These are phyloP conservation scores for Drosophila imparisetae DNA, from an alignment of 2,888 invertebrate genomes.

Conservation along the genomic window DNA sequence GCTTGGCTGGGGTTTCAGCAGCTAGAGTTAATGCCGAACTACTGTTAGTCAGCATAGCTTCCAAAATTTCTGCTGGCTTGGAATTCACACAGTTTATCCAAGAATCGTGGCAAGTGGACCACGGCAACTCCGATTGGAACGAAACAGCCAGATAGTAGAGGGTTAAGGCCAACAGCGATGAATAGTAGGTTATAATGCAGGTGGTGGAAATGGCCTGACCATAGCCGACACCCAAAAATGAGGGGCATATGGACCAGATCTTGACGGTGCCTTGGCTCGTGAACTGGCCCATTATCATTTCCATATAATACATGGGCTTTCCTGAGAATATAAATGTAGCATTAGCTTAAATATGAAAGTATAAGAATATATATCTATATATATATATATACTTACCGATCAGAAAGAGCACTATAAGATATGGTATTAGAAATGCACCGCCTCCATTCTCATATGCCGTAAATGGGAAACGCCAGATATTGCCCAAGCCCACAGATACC, in stretches of 20 bases:
- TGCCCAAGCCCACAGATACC: conserved; percentile 90
- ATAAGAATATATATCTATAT: too few species aligned
- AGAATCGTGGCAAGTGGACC: conserved; percentile 87
- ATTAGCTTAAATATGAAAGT: not conserved
- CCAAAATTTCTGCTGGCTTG: conserved; percentile 38
- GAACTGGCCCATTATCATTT: conserved; percentile 93
- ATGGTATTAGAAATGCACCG: conserved; percentile 90
- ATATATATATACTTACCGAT: conserved; percentile 84
- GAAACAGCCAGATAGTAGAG: conserved; percentile 90
- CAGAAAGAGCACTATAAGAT: conserved; percentile 88
- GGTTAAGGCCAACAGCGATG: conserved; percentile 90
- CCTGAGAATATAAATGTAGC: conserved; percentile 84
- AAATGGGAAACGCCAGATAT: conserved; percentile 89
- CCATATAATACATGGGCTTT: conserved; percentile 93
- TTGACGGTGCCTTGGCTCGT: conserved; percentile 91
- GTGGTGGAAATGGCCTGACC: conserved; percentile 88
- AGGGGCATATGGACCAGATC: conserved; percentile 88
- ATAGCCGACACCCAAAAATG: conserved; percentile 91
- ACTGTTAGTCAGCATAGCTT: conserved; percentile 24
- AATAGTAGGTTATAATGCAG: conserved; percentile 91
- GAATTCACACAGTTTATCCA: conserved; percentile 83
- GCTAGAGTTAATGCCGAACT: not conserved
- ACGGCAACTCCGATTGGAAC: conserved; percentile 89
- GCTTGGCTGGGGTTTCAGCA: conserved; percentile 12
- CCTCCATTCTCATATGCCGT: conserved; percentile 90